These are phyloP conservation scores for Columbina picui DNA, from an alignment of 2,113 vertebrate genomes.

Conservation along the genomic window DNA sequence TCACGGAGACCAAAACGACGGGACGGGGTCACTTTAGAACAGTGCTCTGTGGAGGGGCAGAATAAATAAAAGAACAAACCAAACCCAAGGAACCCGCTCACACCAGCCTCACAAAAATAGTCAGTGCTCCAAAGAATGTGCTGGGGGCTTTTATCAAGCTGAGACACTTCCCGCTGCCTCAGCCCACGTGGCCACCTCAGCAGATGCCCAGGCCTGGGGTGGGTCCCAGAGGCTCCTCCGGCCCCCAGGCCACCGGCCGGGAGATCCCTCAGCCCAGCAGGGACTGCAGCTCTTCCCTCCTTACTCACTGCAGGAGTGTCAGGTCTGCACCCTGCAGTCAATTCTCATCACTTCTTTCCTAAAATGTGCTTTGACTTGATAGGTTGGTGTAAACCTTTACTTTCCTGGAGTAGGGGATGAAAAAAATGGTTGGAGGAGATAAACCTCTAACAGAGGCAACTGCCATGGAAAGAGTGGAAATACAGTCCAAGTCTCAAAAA, in stretches of 20 bases:
- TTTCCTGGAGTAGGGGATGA: background rate
- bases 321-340: background rate
- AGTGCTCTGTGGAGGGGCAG: background rate
- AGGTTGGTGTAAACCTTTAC: background rate
- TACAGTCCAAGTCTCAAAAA: background rate
- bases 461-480: background rate
- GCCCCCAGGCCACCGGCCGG: too few relatives aligned
- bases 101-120: background rate
- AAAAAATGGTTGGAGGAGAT: background rate
- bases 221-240: accelerated
- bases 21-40: background rate
- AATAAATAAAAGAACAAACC: background rate
- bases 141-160: background rate
- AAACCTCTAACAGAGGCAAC: background rate
- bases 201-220: background rate
- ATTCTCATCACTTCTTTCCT: background rate
- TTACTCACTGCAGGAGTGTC: background rate
- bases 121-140: background rate
- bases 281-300: background rate
- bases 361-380: background rate
- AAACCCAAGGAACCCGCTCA: background rate
- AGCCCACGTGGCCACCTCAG: accelerated
- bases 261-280: background rate
- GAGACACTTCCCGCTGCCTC: background rate
- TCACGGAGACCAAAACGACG: accelerated